Base-by-base conservation (phyloP, 2,797 vertebrate genomes). In the Bradypodion pumilum region DNA sequence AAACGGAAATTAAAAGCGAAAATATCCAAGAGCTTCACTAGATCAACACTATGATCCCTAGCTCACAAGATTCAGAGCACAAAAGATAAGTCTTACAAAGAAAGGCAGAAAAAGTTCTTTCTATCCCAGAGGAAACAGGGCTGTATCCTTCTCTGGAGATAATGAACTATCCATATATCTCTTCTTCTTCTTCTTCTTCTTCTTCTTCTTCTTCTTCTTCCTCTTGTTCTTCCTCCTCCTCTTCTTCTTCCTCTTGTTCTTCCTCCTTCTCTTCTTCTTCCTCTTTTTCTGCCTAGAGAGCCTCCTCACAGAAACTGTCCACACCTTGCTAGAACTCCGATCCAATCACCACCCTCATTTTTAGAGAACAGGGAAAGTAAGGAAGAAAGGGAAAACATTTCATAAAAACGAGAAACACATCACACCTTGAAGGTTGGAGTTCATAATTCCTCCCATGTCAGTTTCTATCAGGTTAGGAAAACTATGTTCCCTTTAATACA, bases 161-260 rank as follows among this genome's bases (percentile, higher is more conserved):
- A n/a, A n/a, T n/a, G n/a, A n/a, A n/a, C n/a, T n/a, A n/a, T n/a
- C n/a, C n/a, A n/a, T n/a, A n/a, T n/a, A n/a, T n/a, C n/a, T n/a
- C n/a, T n/a, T n/a, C n/a, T n/a, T n/a, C n/a, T n/a, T n/a, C n/a
- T n/a, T n/a, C n/a, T n/a, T n/a, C n/a, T n/a, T n/a, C n/a, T n/a
- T n/a, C n/a, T n/a, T n/a, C n/a, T n/a, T n/a, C n/a, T n/a, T n/a
- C n/a, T n/a, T n/a, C n/a, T n/a, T n/a, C n/a, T n/a, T 35, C 74
- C 6, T 49, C 35, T 75, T 2, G 19, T 49, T 25, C 32, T 5
- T 21, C 7, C 32, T n/a, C 44, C 42, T 72, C 49, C 5, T n/a
- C 32, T 8, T 7, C 8, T 25, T 1, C 4, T 7, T 1, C 49
- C 5, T n/a, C 32, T 8, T 7, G 8, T 25, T 1, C 4, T 7